These are phyloP conservation scores for Drosophila elegans DNA, from an alignment of 1,140 invertebrate species.

Conservation along the genomic window DNA sequence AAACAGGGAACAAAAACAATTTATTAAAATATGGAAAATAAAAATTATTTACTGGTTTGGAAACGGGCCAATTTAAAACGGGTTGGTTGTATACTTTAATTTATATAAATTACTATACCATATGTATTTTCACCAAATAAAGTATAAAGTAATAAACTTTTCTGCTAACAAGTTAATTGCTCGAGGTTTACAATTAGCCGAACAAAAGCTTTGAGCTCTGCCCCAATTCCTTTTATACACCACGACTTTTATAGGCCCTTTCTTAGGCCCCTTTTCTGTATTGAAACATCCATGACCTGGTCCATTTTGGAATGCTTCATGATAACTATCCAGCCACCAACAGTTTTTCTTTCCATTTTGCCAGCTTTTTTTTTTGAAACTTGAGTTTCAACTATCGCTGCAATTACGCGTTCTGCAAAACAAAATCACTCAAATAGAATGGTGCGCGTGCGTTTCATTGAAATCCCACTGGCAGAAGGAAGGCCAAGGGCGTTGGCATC, in stretches of 20 bases:
- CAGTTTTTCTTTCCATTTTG: constrained; percentile 36
- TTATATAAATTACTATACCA: too few species aligned
- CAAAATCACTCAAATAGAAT: constrained; percentile 82
- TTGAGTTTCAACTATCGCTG: constrained; percentile 76
- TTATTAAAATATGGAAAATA: neutral
- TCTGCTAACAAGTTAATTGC: too few species aligned
- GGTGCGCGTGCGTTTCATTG: constrained; percentile 77
- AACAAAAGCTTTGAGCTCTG: too few species aligned
- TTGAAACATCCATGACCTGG: constrained; percentile 48
- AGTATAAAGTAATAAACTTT: too few species aligned
- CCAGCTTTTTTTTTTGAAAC: constrained; percentile 5
- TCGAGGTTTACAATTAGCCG: too few species aligned
- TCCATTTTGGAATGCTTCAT: constrained; percentile 19
- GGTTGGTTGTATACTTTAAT: too few species aligned
- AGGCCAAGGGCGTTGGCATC: neutral
- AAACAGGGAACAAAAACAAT: too few species aligned
- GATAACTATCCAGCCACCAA: constrained; percentile 25
- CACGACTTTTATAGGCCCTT: neutral
- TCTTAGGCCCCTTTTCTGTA: neutral
- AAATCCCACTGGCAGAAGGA: constrained; percentile 50
- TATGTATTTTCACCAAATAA: too few species aligned
- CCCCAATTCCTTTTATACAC: neutral
- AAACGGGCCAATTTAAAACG: too few species aligned
- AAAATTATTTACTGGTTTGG: neutral
- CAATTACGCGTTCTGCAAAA: constrained; percentile 78